phyloP scores from a whole-genome alignment of 1,140 invertebrate species.

The Drosophila sp. region DNA sequence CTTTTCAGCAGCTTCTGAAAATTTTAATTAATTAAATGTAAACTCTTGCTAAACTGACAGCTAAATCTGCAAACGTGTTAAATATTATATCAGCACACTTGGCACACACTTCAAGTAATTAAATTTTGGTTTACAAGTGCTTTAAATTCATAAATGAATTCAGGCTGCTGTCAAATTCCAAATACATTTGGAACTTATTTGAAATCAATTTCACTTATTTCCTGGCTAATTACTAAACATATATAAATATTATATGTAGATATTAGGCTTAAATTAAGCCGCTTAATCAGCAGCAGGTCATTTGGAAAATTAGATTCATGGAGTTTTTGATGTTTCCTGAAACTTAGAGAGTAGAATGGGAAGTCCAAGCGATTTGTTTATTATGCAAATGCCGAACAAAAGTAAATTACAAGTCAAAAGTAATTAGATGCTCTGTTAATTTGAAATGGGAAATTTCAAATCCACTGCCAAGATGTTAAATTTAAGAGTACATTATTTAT shows the following conservation, averaged over 20 bases:
- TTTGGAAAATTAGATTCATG: slow-evolving; percentile 67
- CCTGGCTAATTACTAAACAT: too few relatives aligned
- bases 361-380: slow-evolving; percentile 41
- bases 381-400: slow-evolving; percentile 62
- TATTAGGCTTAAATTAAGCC: slow-evolving; percentile 31
- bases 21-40: slow-evolving; percentile 76
- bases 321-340: slow-evolving; percentile 35
- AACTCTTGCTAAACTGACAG: slow-evolving; percentile 54
- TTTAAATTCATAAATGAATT: background rate
- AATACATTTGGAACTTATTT: background rate
- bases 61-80: slow-evolving; percentile 29
- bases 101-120: slow-evolving; percentile 32
- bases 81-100: slow-evolving; percentile 32
- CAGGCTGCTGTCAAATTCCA: too few relatives aligned
- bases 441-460: slow-evolving; percentile 15
- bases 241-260: background rate
- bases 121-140: background rate
- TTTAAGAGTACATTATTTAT: slow-evolving; percentile 44
- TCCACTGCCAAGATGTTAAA: slow-evolving; percentile 1
- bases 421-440: slow-evolving; percentile 59
- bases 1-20: slow-evolving; percentile 24
- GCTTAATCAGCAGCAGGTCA: slow-evolving; percentile 55
- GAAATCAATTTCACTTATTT: background rate
- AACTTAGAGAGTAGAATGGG: background rate
- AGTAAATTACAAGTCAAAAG: slow-evolving; percentile 54